Conservation (phyloP, 1,140 invertebrate genomes). For the Hesperophylax magnus region DNA sequence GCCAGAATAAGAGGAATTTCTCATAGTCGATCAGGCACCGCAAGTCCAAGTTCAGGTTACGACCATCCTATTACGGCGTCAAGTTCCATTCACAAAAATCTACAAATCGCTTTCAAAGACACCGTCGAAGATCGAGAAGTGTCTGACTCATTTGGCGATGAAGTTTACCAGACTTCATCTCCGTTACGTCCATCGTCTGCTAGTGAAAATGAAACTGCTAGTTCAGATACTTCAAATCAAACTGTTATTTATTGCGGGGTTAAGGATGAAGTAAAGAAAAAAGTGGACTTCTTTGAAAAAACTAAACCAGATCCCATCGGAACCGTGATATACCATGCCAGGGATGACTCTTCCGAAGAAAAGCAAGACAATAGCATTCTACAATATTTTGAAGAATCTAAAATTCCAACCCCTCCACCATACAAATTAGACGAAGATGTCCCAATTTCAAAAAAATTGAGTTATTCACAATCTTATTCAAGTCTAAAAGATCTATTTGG, state of each 20-base stretch:
- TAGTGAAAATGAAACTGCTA: conserved; percentile 78
- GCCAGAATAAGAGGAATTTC: conserved; percentile 66
- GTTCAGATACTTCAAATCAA: conserved; percentile 78
- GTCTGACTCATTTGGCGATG: not conserved
- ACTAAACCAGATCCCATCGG: conserved; percentile 66
- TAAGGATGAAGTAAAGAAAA: conserved; percentile 76
- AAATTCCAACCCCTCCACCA: conserved; percentile 43
- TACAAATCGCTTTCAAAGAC: not conserved
- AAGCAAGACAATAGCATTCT: conserved; percentile 60
- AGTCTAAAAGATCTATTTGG: conserved; percentile 86
- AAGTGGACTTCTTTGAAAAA: conserved; percentile 86
- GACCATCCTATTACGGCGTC: not conserved
- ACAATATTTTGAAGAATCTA: conserved; percentile 59
- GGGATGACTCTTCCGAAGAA: conserved; percentile 70
- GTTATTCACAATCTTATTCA: conserved; percentile 79
- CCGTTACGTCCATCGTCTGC: conserved; percentile 63
- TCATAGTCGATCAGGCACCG: conserved; percentile 58
- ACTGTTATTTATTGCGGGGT: conserved; percentile 74
- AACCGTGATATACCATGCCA: conserved; percentile 71
- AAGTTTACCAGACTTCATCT: conserved; percentile 44
- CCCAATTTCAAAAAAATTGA: conserved; percentile 58
- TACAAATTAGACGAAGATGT: conserved; percentile 59
- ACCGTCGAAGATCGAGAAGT: not conserved
- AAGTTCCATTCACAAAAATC: not conserved
- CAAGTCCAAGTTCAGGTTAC: conserved; percentile 71